A percentile compares a stretch with the other conserved stretches of the same genome.
Conservation (phyloP, 1,140 invertebrate genomes). For the Apis laboriosa region DNA sequence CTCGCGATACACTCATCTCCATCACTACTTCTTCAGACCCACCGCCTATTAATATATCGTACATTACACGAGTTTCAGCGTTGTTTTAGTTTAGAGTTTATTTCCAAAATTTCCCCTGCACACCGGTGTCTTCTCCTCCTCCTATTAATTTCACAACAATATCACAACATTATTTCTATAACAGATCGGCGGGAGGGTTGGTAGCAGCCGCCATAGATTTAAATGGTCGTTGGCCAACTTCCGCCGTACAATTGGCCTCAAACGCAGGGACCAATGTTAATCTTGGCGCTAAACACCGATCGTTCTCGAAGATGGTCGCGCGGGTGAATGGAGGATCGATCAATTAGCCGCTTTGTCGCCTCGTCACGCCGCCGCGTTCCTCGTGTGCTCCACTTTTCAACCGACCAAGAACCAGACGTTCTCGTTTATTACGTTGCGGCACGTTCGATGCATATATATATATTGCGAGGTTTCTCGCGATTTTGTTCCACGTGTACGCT, state of each 20-base stretch:
- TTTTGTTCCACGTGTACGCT: neutral
- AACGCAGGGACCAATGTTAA: conserved; percentile 37
- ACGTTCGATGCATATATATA: neutral
- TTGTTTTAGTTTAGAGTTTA: neutral
- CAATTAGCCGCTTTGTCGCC: conserved; percentile 65
- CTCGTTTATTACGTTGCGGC: conserved; percentile 38
- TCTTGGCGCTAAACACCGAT: conserved; percentile 12
- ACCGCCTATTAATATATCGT: no score
- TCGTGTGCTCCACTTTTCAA: conserved; percentile 64
- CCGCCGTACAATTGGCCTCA: conserved; percentile 30
- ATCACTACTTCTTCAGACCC: no score
- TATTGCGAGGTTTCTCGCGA: neutral
- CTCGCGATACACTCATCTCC: no score
- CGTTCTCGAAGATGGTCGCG: conserved; percentile 54
- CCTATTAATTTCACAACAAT: conserved; percentile 7
- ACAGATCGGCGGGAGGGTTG: no score
- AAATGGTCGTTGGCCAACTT: conserved; percentile 3
- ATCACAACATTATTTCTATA: neutral
- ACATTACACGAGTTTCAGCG: neutral
- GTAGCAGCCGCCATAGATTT: neutral
- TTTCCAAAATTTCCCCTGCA: neutral
- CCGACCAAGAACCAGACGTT: conserved; percentile 23
- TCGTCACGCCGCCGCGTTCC: conserved; percentile 54
- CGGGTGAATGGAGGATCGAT: conserved; percentile 59
- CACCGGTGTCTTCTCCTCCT: neutral